Conservation (phyloP, 2,113 vertebrate genomes). For the Nyctereutes procyonoides region DNA sequence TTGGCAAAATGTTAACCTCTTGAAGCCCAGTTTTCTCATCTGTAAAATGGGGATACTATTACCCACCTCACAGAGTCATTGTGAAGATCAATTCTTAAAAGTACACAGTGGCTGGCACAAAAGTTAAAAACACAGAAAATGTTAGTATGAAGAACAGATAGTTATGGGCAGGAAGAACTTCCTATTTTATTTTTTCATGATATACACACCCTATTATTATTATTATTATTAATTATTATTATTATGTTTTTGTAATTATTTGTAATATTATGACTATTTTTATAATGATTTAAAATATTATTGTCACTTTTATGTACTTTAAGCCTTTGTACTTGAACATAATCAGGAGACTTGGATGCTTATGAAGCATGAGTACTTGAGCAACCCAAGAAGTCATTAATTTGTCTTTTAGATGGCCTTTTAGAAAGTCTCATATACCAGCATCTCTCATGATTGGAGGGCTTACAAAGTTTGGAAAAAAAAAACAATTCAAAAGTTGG, state of each 20-base stretch:
- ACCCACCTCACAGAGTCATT: background rate
- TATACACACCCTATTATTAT: background rate
- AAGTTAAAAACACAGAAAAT: background rate
- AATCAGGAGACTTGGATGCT: background rate
- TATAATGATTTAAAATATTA: background rate
- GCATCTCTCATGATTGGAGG: background rate
- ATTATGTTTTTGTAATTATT: background rate
- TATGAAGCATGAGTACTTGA: background rate
- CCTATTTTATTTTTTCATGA: background rate
- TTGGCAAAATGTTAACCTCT: background rate
- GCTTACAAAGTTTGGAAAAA: background rate
- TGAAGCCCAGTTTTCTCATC: background rate
- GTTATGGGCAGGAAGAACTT: background rate
- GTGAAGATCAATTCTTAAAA: background rate
- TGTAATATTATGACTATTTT: background rate
- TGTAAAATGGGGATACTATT: background rate
- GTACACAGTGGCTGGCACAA: background rate
- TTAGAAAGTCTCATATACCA: background rate
- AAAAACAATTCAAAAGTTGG: background rate
- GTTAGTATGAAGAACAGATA: background rate
- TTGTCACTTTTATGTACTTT: background rate
- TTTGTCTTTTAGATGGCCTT: background rate
- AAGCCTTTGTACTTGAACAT: background rate
- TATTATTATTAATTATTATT: background rate
- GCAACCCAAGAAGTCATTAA: background rate